Conservation (phyloP, 2,113 vertebrate species). For the Chaetorhynchus papuensis region DNA sequence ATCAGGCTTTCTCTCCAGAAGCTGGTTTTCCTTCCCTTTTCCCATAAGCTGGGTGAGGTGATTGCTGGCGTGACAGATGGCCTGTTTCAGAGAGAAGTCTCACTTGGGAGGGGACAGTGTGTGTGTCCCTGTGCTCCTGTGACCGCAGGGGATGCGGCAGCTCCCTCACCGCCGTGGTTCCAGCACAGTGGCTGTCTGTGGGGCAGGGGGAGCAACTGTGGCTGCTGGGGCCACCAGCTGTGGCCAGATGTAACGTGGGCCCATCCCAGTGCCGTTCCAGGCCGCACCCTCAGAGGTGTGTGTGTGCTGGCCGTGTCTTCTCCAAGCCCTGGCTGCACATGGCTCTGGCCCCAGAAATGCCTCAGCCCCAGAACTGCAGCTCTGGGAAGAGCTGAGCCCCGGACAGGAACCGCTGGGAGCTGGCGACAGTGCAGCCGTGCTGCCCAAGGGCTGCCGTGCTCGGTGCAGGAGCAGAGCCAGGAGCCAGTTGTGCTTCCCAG, state of each 20-base stretch:
- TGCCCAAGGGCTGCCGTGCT: background rate
- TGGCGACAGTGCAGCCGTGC: accelerated
- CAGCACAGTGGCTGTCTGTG: accelerated
- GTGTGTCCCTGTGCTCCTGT: background rate
- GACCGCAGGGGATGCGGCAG: accelerated
- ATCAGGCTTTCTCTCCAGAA: background rate
- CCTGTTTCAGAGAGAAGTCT: background rate
- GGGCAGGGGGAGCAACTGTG: background rate
- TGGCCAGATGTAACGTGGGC: background rate
- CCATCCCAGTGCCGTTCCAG: background rate
- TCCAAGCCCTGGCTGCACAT: background rate
- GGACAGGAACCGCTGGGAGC: background rate
- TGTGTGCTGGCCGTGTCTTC: background rate
- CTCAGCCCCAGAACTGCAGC: background rate
- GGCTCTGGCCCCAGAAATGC: background rate
- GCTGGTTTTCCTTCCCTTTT: background rate
- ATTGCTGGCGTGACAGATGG: accelerated
- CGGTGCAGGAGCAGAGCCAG: background rate
- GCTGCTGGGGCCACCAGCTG: background rate
- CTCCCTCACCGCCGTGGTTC: background rate
- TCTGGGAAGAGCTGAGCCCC: background rate
- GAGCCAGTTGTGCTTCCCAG: background rate
- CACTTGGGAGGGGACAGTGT: accelerated
- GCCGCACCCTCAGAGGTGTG: accelerated
- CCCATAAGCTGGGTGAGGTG: background rate